Conservation (phyloP, 1,140 invertebrate species). For the Ladona fulva region DNA sequence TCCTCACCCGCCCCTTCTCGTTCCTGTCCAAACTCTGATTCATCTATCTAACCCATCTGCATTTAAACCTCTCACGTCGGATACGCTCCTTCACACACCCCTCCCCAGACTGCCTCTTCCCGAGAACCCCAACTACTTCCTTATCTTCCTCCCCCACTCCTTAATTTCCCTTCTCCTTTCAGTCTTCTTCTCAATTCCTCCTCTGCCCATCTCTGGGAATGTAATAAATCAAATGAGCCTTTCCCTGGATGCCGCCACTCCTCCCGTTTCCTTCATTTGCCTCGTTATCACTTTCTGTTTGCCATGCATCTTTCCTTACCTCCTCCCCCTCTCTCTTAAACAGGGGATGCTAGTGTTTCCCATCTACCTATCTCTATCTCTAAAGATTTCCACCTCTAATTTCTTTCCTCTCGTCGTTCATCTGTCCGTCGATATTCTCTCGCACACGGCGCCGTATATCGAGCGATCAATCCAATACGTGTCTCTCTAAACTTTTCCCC, state of each 20-base stretch:
- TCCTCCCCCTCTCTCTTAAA: background rate
- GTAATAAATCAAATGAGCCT: conserved; percentile 6
- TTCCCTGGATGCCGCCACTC: background rate
- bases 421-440: too few species aligned
- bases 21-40: background rate
- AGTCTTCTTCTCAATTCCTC: background rate
- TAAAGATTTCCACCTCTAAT: too few species aligned
- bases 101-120: background rate
- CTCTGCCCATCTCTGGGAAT: background rate
- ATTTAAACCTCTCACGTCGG: background rate
- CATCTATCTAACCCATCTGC: conserved; percentile 8
- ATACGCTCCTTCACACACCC: background rate
- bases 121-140: too few species aligned
- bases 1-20: background rate
- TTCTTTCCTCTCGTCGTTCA: too few species aligned
- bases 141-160: background rate
- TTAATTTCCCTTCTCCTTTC: background rate
- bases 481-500: too few species aligned
- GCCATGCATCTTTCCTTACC: too few species aligned
- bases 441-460: too few species aligned
- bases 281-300: background rate
- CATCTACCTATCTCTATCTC: too few species aligned
- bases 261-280: background rate
- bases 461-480: too few species aligned
- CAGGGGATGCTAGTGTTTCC: too few species aligned